These are phyloP conservation scores for Nannobrachium achirus DNA, from an alignment of 2,113 vertebrate species.

Conservation along the genomic window DNA sequence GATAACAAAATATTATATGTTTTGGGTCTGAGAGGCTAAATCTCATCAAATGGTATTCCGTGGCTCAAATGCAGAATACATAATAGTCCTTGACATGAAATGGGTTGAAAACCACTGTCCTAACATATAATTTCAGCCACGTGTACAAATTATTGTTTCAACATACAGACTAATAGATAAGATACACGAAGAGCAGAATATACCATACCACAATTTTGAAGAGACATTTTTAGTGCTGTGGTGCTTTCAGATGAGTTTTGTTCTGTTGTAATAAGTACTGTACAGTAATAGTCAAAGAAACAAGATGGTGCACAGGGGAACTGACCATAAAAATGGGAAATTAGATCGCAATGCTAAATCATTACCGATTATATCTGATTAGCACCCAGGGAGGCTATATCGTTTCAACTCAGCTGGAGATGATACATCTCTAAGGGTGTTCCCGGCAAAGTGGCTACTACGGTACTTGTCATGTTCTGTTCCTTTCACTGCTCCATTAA, in stretches of 20 bases:
- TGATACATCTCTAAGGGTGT: not conserved
- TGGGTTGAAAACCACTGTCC: no score
- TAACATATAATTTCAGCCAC: not conserved
- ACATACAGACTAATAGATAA: no score
- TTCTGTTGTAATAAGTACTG: not conserved
- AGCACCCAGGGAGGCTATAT: slow-evolving; percentile 10
- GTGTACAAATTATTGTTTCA: no score
- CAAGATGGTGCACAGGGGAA: not conserved
- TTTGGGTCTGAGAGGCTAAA: no score
- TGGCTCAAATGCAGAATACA: no score
- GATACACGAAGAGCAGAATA: no score
- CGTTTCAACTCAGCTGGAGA: slow-evolving; percentile 20
- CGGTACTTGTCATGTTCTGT: slow-evolving; percentile 21
- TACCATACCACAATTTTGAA: not conserved
- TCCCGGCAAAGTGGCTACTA: slow-evolving; percentile 14
- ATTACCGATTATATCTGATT: slow-evolving; percentile 14
- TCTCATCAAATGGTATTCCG: no score
- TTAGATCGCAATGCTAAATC: slow-evolving; percentile 4
- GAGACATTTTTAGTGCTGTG: no score
- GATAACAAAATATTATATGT: no score
- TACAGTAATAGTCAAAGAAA: not conserved
- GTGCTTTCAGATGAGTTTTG: not conserved
- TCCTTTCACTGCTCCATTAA: slow-evolving; percentile 55
- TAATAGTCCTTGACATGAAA: no score
- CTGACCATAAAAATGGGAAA: not conserved